phyloP scores from a whole-genome alignment of 1,140 invertebrate genomes.

The Nixonia krombeini region DNA sequence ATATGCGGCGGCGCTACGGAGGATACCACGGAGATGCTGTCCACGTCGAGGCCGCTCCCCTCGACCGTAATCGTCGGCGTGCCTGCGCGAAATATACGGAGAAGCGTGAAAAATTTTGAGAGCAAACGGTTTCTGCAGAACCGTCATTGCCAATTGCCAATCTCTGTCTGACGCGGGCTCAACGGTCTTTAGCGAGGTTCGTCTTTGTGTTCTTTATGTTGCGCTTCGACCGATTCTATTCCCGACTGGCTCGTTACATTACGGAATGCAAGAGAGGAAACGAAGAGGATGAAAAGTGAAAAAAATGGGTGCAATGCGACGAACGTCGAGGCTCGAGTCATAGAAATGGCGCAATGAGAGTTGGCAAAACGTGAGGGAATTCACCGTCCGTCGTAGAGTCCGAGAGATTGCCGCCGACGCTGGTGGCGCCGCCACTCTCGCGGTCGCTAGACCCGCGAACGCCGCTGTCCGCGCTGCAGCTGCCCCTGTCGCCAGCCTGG shows the following conservation, averaged over 20 bases:
- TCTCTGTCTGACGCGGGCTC: not conserved
- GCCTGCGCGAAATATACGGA: conserved; percentile 68
- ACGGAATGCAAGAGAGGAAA: not conserved
- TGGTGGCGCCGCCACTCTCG: conserved; percentile 81
- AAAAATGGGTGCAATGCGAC: no score
- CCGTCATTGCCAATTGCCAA: conserved; percentile 25
- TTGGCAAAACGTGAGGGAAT: not conserved
- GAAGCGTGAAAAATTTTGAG: conserved; percentile 31
- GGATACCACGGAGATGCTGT: conserved; percentile 81
- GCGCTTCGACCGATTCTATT: conserved; percentile 25
- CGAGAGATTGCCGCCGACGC: conserved; percentile 81
- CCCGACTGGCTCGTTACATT: no score
- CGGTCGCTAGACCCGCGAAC: conserved; percentile 86
- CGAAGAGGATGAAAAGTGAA: not conserved
- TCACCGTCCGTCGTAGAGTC: conserved; percentile 83
- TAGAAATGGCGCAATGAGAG: not conserved
- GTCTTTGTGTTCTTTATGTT: conserved; percentile 50
- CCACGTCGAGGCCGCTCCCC: conserved; percentile 79
- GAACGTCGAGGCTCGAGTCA: no score
- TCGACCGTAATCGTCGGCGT: conserved; percentile 79
- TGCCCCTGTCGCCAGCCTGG: conserved; percentile 81
- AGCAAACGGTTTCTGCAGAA: conserved; percentile 20
- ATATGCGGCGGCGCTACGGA: conserved; percentile 81
- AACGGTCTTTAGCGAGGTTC: no score
- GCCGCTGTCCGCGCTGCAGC: conserved; percentile 89